A percentile compares a stretch with the other conserved stretches of the same genome.
Conservation (phyloP, 1,140 invertebrate genomes). For the Antheraea pernyi region DNA sequence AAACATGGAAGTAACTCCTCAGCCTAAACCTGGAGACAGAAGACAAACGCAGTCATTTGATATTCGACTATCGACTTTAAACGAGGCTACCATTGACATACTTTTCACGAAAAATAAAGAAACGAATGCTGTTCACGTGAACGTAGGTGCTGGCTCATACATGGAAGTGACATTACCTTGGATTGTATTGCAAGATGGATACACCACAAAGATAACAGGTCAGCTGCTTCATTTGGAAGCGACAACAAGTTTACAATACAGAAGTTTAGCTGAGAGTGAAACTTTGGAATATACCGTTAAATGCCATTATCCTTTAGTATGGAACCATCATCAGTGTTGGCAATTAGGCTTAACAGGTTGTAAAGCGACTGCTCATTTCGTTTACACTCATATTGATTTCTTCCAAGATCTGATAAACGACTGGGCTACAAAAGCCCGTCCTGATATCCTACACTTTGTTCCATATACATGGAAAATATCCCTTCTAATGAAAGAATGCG, state of each 20-base stretch:
- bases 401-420: slow-evolving; percentile 98
- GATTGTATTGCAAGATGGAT: slow-evolving; percentile 92
- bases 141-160: slow-evolving; percentile 95
- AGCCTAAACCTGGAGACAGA: slow-evolving; percentile 91
- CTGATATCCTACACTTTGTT: slow-evolving; percentile 96
- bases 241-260: slow-evolving; percentile 95
- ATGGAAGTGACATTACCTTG: slow-evolving; percentile 97
- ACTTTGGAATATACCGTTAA: slow-evolving; percentile 95
- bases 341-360: slow-evolving; percentile 93
- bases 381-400: slow-evolving; percentile 97
- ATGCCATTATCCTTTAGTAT: slow-evolving; percentile 93
- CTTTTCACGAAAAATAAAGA: slow-evolving; percentile 98
- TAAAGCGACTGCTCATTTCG: slow-evolving; percentile 94
- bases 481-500: slow-evolving; percentile 96
- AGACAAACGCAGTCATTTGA: slow-evolving; percentile 95
- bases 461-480: slow-evolving; percentile 98
- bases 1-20: slow-evolving; percentile 86
- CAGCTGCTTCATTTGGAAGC: slow-evolving; percentile 96
- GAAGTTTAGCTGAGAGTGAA: slow-evolving; percentile 95
- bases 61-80: slow-evolving; percentile 92
- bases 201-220: slow-evolving; percentile 93
- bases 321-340: slow-evolving; percentile 98
- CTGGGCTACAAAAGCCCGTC: slow-evolving; percentile 94
- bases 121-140: slow-evolving; percentile 97
- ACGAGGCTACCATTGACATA: slow-evolving; percentile 96